Conservation (phyloP, 2,113 vertebrate genomes). For the Jacana jacana region DNA sequence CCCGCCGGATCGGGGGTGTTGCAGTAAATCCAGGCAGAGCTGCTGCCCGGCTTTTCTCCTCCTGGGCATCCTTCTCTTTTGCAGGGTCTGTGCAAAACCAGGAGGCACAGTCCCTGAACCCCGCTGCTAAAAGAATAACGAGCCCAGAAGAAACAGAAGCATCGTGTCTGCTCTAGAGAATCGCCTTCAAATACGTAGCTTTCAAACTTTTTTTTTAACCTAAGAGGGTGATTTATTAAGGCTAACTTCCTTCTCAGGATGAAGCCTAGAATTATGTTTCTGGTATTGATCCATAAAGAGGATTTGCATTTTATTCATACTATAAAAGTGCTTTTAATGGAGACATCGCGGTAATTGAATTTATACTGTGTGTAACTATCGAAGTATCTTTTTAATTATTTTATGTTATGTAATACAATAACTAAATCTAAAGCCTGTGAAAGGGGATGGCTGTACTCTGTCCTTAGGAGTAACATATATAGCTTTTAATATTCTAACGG, state of each 20-base stretch:
- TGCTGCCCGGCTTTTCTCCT: not conserved
- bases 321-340: slow-evolving; percentile 84
- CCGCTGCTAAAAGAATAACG: slow-evolving; percentile 6
- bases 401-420: slow-evolving; percentile 78
- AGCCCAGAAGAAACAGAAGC: slow-evolving; percentile 9
- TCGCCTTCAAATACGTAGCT: slow-evolving; percentile 39
- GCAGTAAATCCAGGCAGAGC: not conserved
- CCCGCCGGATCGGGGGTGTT: not conserved
- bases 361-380: slow-evolving; percentile 80
- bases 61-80: not conserved
- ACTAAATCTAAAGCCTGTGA: slow-evolving; percentile 75
- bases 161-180: slow-evolving; percentile 22
- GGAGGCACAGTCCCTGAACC: not conserved
- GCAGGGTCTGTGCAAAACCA: not conserved
- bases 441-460: slow-evolving; percentile 69
- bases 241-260: slow-evolving; percentile 76
- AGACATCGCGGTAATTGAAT: slow-evolving; percentile 82
- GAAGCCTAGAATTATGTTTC: slow-evolving; percentile 78
- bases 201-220: slow-evolving; percentile 27
- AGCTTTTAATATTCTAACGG: slow-evolving; percentile 77
- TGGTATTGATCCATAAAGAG: slow-evolving; percentile 81
- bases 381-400: slow-evolving; percentile 80
- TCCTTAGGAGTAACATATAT: slow-evolving; percentile 71
- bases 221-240: slow-evolving; percentile 72
- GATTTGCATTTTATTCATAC: slow-evolving; percentile 84